Conservation (phyloP, 2,888 invertebrate genomes). For the Noctua janthina region DNA sequence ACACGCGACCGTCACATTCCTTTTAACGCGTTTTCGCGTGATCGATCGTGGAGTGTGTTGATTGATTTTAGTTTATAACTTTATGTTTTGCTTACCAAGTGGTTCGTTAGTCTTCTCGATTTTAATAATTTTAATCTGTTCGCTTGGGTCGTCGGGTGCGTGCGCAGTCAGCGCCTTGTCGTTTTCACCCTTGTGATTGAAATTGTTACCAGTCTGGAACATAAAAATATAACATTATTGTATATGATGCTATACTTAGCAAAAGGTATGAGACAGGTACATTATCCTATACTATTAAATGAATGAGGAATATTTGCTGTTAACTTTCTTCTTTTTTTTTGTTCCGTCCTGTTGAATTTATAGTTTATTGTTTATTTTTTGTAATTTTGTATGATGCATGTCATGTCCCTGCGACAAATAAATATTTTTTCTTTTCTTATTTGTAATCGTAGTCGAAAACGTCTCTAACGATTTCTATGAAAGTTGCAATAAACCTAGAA, state of each 20-base stretch:
- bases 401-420: no score
- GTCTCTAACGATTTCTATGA: no score
- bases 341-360: no score
- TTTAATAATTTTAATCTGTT: constrained; percentile 97
- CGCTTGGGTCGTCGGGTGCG: constrained; percentile 89
- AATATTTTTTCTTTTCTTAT: no score
- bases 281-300: no score
- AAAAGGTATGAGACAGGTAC: not conserved
- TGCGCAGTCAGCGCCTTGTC: constrained; percentile 79
- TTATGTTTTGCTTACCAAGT: constrained; percentile 88
- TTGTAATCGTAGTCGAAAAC: no score
- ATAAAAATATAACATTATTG: not conserved
- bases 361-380: no score
- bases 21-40: not conserved
- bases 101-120: constrained; percentile 99
- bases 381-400: no score
- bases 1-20: not conserved
- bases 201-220: constrained; percentile 84
- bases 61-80: not conserved
- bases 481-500: no score
- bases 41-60: not conserved
- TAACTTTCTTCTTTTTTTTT: no score
- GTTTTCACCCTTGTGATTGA: constrained; percentile 81
- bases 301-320: no score
- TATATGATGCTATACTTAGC: not conserved